Percentiles rank a stretch among this genome's conserved stretches.
Evolutionary conservation across 2,797 vertebrate species (phyloP).

Genomic region (Dicrostonyx torquatus): DNA sequence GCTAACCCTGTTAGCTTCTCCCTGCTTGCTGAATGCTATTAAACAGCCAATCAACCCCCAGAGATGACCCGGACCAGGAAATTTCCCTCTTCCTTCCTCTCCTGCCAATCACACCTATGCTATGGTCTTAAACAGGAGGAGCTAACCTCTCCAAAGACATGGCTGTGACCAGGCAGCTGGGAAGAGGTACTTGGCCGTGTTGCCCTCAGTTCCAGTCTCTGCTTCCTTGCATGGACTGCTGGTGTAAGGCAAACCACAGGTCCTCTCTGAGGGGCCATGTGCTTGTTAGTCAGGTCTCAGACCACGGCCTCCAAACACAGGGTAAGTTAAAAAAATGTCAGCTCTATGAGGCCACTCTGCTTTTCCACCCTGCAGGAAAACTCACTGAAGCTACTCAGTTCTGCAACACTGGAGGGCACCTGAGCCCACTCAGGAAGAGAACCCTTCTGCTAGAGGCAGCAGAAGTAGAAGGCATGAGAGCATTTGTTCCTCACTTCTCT

Average conservation of each 20-base stretch:
- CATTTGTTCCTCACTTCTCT: accelerated
- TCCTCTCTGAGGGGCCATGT: background rate
- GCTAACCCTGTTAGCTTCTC: accelerated
- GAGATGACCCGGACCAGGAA: background rate
- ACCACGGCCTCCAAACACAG: background rate
- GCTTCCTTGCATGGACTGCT: background rate
- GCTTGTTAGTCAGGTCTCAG: background rate
- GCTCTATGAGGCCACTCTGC: background rate
- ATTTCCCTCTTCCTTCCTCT: background rate
- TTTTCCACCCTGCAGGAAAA: background rate
- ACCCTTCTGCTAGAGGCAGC: background rate
- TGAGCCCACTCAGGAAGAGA: too few species aligned
- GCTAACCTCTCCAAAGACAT: background rate
- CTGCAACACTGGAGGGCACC: background rate
- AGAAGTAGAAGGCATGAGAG: background rate
- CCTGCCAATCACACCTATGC: background rate
- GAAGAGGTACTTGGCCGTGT: accelerated
- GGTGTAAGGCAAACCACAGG: accelerated
- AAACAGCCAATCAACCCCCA: background rate
- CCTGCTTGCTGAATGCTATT: background rate
- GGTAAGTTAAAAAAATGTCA: background rate
- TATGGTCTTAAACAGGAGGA: accelerated
- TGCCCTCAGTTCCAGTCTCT: background rate
- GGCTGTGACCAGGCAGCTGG: background rate
- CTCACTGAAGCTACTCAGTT: background rate